Base-by-base conservation (phyloP, 2,888 invertebrate genomes). In the Drosophila quinaria region DNA sequence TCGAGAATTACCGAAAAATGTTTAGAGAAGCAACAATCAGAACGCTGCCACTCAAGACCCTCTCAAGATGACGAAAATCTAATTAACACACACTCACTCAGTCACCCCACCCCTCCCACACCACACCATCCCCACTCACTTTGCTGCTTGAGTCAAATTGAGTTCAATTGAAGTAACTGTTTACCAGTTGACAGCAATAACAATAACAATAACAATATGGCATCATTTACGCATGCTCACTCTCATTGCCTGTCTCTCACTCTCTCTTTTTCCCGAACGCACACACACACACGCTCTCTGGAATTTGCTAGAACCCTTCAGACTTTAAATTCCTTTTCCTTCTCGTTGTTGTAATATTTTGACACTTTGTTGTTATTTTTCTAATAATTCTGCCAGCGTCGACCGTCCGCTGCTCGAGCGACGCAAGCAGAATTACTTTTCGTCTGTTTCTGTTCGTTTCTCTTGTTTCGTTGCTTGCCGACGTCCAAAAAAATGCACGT, bases 161-260 rank as follows among this genome's bases (percentile, higher is more conserved):
- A 87, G 86, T 85, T 85, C 79, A 85, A 85, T 87, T 89, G 81
- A 72, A 81, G 69, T 73, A 81, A 78, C 67, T 70, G 80, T 81
- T 79, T 59, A 67, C 50, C 59, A 64, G 63, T 80, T 72, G 65
- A 68, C 63, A 64, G 56, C 63, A 67, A 44, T 51, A 50, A 54
- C 33, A 51, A 44, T 50, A 50, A 54, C 39, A 56, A 13, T 37
- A 31, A 31, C n/a, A 37, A 37, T 37, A 37, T 37, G n/a, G 22
- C 58, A 58, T 35, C 55, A 52, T 63, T 56, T 72, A 60, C 51
- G 31, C 58, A 47, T 25, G 61, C 59, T 39, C 56, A 66, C 19
- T 25, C 17, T 15, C 9, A 17, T 41, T 19, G 13, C n/a, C 50
- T 49, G 29, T 13, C 17, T 35, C 22, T 22, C 22, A 0, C 31